Conservation (phyloP, 2,113 vertebrate species). For the Isurus oxyrinchus region DNA sequence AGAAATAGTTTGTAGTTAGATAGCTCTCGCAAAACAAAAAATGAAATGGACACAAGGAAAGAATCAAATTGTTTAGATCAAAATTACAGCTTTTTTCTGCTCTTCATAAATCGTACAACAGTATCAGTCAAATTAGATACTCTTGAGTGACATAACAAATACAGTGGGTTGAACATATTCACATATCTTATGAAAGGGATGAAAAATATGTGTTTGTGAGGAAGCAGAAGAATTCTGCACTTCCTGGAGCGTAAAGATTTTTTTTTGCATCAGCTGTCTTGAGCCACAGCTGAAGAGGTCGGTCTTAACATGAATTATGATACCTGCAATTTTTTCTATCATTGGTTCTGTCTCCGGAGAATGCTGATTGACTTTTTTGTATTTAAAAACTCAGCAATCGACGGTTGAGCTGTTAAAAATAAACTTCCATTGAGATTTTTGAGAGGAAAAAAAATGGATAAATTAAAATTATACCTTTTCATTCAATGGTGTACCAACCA, state of each 20-base stretch:
- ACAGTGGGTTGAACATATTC: neutral
- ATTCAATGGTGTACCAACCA: neutral
- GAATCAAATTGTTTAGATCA: neutral
- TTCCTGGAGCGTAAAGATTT: neutral
- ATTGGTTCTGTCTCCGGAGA: neutral
- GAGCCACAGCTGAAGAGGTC: neutral
- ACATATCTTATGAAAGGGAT: neutral
- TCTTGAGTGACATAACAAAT: neutral
- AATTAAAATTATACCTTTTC: slow-evolving; percentile 43
- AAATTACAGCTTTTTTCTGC: neutral
- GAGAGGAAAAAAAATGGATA: slow-evolving; percentile 53
- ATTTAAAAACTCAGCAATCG: slow-evolving; percentile 45
- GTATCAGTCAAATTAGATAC: neutral
- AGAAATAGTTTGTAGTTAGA: neutral
- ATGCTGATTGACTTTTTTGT: slow-evolving; percentile 38
- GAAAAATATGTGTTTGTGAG: neutral
- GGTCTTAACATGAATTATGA: neutral
- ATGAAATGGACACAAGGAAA: neutral
- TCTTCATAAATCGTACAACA: neutral
- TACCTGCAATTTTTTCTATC: neutral
- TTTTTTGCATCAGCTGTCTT: neutral
- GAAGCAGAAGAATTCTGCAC: neutral
- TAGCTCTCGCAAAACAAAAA: neutral
- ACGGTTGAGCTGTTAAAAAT: slow-evolving; percentile 49
- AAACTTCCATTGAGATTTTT: slow-evolving; percentile 47